A percentile compares a stretch with the other conserved stretches of the same genome.
Evolutionary conservation across 1,140 invertebrate genomes (phyloP).

Genomic region (Aphelenchoides fujianensis): DNA sequence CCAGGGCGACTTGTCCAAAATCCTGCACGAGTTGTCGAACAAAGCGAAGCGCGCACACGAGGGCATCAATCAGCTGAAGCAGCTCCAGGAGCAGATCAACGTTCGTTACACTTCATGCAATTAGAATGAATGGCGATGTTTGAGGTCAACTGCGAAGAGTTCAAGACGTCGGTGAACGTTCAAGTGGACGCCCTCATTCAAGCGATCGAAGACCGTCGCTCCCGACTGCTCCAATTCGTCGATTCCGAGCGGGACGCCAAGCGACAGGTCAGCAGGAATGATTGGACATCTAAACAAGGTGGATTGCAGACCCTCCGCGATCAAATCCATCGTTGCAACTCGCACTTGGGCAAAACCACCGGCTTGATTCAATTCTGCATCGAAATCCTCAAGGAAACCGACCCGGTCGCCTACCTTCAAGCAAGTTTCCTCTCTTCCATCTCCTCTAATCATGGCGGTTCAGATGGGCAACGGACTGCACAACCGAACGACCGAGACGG

Average conservation of each 20-base stretch:
- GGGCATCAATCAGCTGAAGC: slow-evolving; percentile 92
- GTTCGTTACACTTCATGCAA: too few relatives aligned
- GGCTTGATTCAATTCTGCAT: slow-evolving; percentile 95
- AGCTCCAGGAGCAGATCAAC: slow-evolving; percentile 78
- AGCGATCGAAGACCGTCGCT: slow-evolving; percentile 77
- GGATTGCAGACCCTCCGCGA: slow-evolving; percentile 70
- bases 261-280: slow-evolving; percentile 62
- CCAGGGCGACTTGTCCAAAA: slow-evolving; percentile 96
- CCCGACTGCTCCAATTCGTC: slow-evolving; percentile 78
- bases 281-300: not conserved
- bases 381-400: slow-evolving; percentile 93
- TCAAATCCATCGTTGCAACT: slow-evolving; percentile 78
- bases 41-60: slow-evolving; percentile 92
- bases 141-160: slow-evolving; percentile 78
- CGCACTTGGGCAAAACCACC: slow-evolving; percentile 83
- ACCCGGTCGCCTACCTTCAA: slow-evolving; percentile 89
- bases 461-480: slow-evolving; percentile 79
- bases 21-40: slow-evolving; percentile 90
- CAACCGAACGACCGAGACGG: slow-evolving; percentile 73
- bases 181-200: slow-evolving; percentile 83
- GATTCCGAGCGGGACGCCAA: slow-evolving; percentile 77
- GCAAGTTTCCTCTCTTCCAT: not conserved
- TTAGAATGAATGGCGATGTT: too few relatives aligned
- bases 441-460: slow-evolving; percentile 17
- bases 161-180: slow-evolving; percentile 76